Conservation (phyloP, 2,113 vertebrate species). For the Tauraco erythrolophus region DNA sequence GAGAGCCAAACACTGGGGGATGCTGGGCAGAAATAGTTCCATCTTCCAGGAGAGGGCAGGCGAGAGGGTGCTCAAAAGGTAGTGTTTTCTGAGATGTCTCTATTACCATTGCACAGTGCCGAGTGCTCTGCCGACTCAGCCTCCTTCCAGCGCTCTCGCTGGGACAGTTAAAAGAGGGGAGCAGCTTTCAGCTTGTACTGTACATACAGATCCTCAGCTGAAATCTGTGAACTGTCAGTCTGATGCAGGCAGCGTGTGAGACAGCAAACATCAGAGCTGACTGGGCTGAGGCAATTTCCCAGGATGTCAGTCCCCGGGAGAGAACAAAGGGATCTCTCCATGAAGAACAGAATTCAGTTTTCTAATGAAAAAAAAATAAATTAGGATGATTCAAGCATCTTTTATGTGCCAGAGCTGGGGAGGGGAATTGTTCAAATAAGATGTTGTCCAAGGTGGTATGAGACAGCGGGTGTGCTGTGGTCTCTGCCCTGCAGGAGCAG, state of each 20-base stretch:
- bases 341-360: slow-evolving; percentile 9
- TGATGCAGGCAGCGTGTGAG: neutral
- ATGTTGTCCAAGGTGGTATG: neutral
- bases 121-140: neutral
- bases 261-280: slow-evolving; percentile 65
- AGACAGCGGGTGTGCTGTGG: neutral
- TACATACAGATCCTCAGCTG: neutral
- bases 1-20: fast-evolving
- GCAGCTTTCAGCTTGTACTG: slow-evolving; percentile 23
- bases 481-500: neutral
- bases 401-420: neutral
- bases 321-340: neutral
- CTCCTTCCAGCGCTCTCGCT: neutral
- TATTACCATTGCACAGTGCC: fast-evolving
- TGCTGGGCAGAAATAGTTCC: neutral
- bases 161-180: slow-evolving; percentile 1
- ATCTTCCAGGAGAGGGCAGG: slow-evolving; percentile 7
- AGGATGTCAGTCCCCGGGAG: slow-evolving; percentile 27
- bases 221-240: slow-evolving; percentile 53
- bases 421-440: neutral
- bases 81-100: neutral
- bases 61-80: neutral
- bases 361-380: slow-evolving; percentile 13
- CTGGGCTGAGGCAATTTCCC: slow-evolving; percentile 51
- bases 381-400: slow-evolving; percentile 16